Conservation (phyloP, 2,888 invertebrate genomes). For the Drosophila stalkeri region DNA sequence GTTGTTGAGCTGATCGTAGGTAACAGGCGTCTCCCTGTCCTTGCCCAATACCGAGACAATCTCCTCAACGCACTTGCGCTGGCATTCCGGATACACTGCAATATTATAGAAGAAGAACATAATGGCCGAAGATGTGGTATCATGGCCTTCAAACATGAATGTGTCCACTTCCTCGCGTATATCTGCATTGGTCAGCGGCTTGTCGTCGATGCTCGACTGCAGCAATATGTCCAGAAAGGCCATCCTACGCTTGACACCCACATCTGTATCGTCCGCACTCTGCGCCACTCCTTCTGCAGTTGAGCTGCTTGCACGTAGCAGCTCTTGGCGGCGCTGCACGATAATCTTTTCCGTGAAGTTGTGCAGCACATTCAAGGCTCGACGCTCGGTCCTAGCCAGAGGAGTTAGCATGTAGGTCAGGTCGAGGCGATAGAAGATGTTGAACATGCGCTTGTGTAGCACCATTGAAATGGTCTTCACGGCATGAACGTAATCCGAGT, state of each 20-base stretch:
- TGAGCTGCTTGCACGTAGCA: conserved; percentile 60
- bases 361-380: conserved; percentile 86
- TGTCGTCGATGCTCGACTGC: conserved; percentile 87
- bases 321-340: conserved; percentile 84
- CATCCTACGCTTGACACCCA: conserved; percentile 87
- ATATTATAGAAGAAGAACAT: conserved; percentile 86
- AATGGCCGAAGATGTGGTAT: conserved; percentile 86
- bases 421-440: conserved; percentile 82
- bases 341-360: conserved; percentile 87
- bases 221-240: conserved; percentile 90
- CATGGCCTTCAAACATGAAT: conserved; percentile 89
- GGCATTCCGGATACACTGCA: conserved; percentile 85
- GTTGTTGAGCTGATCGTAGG: conserved; percentile 80
- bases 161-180: conserved; percentile 90
- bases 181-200: conserved; percentile 87
- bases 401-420: conserved; percentile 86
- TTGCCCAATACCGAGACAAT: conserved; percentile 84
- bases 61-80: conserved; percentile 86
- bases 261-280: conserved; percentile 78
- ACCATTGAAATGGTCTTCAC: conserved; percentile 87
- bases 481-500: conserved; percentile 91
- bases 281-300: not conserved
- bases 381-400: conserved; percentile 87
- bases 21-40: conserved; percentile 78
- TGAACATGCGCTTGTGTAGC: conserved; percentile 84